phyloP scores from a whole-genome alignment of 2,797 vertebrate genomes.

The Notoglanidium macrostoma region DNA sequence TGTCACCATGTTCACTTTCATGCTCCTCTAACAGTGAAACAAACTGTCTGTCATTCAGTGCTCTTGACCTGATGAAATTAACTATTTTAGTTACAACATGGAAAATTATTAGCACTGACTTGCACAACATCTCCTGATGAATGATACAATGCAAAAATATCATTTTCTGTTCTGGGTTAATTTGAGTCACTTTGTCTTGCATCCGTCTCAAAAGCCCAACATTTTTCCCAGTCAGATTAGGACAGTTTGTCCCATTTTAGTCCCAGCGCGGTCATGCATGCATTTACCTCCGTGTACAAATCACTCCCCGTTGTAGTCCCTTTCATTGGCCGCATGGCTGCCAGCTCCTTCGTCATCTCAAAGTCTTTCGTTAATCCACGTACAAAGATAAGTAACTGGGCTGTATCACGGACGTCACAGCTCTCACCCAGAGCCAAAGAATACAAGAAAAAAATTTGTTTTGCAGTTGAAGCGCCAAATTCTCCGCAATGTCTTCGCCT shows the following conservation, averaged over 20 bases:
- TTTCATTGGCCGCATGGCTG: conserved; percentile 38
- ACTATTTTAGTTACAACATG: too few relatives aligned
- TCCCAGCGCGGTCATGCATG: conserved; percentile 42
- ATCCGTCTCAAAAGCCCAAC: neutral
- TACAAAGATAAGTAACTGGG: conserved; percentile 40
- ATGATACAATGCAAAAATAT: conserved; percentile 5
- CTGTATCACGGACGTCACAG: conserved; percentile 35
- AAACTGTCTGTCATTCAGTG: conserved; percentile 44
- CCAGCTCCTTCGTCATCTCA: conserved; percentile 46
- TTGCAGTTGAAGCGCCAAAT: conserved; percentile 30
- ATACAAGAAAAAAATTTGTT: too few relatives aligned
- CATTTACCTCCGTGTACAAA: conserved; percentile 51
- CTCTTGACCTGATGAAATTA: conserved; percentile 45
- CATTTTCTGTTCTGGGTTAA: neutral
- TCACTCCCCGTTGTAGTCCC: conserved; percentile 20
- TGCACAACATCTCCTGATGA: conserved; percentile 45
- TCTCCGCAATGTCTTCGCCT: conserved; percentile 30
- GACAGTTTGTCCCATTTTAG: conserved; percentile 40
- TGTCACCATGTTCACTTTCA: conserved; percentile 17
- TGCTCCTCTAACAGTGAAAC: conserved; percentile 37
- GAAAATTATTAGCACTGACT: conserved; percentile 52
- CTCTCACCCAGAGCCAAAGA: conserved; percentile 44
- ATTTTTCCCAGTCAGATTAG: conserved; percentile 47
- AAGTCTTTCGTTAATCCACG: conserved; percentile 44
- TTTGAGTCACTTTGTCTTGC: neutral